Percentiles rank a stretch among this genome's conserved stretches.
Evolutionary conservation across 2,113 vertebrate species (phyloP).

Genomic region (Electrona antarctica): DNA sequence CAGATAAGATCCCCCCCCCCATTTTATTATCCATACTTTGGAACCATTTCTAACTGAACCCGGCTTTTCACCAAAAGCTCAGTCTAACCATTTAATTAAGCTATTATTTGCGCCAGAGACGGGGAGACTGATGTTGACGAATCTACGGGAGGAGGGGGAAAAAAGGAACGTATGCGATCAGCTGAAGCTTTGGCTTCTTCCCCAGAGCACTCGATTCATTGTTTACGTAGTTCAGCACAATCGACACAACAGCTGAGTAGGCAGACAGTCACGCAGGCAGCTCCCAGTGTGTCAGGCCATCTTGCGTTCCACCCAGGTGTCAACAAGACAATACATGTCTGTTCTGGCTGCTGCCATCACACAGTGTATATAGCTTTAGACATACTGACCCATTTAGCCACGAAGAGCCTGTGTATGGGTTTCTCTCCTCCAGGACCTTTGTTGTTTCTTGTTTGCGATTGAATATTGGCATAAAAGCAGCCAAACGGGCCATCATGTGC

Average conservation of each 20-base stretch:
- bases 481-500: background rate
- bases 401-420: slow-evolving; percentile 12
- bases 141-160: slow-evolving; percentile 1
- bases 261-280: background rate
- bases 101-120: slow-evolving; percentile 5
- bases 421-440: slow-evolving; percentile 21
- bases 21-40: too few relatives aligned
- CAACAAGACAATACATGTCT: slow-evolving; percentile 49
- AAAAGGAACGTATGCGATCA: slow-evolving; percentile 38
- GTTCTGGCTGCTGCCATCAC: slow-evolving; percentile 28
- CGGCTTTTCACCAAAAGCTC: background rate
- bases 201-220: slow-evolving; percentile 26
- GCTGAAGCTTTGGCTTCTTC: slow-evolving; percentile 41
- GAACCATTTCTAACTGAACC: too few relatives aligned
- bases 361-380: slow-evolving; percentile 35
- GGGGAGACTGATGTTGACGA: slow-evolving; percentile 29
- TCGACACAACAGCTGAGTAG: slow-evolving; percentile 41
- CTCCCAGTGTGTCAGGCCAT: slow-evolving; percentile 33
- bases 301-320: slow-evolving; percentile 44
- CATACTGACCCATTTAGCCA: slow-evolving; percentile 60
- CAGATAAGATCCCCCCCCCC: too few relatives aligned
- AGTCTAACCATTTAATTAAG: background rate
- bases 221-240: slow-evolving; percentile 39
- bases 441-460: background rate
- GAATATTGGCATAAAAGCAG: slow-evolving; percentile 29